These are phyloP conservation scores for Eremophila alpestris DNA, from an alignment of 2,797 vertebrate species.

Conservation along the genomic window DNA sequence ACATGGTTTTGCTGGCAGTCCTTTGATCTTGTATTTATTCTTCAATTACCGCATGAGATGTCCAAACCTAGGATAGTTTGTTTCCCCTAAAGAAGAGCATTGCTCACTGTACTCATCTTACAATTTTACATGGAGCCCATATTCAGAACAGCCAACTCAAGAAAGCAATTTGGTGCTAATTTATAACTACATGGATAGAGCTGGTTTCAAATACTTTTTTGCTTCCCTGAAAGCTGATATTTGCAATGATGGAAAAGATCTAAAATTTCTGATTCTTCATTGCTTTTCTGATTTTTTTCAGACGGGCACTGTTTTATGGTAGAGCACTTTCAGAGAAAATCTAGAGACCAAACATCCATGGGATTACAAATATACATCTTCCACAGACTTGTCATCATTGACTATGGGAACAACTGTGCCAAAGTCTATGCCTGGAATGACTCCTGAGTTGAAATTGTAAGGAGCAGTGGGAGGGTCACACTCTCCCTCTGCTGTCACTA, in stretches of 20 bases:
- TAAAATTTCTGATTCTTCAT: background rate
- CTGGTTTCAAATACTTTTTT: background rate
- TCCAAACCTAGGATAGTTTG: background rate
- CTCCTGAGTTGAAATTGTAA: background rate
- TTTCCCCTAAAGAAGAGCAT: background rate
- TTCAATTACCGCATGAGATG: background rate
- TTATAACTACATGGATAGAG: background rate
- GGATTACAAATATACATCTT: background rate
- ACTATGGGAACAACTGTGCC: background rate
- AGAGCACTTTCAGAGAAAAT: background rate
- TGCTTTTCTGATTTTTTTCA: background rate
- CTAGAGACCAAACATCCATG: background rate
- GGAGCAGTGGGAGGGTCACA: background rate
- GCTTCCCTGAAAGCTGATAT: background rate
- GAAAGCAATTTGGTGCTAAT: background rate
- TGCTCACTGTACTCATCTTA: background rate
- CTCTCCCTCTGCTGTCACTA: background rate
- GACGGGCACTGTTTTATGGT: background rate
- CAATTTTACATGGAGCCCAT: background rate
- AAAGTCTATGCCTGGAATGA: background rate
- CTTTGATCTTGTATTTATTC: background rate
- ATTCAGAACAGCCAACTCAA: background rate
- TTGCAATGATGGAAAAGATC: background rate
- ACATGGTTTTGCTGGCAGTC: background rate
- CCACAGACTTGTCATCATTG: background rate